Percentiles rank a stretch among this genome's conserved stretches.
phyloP scores from a whole-genome alignment of 2,113 vertebrate genomes.

The Chinchilla lanigera region DNA sequence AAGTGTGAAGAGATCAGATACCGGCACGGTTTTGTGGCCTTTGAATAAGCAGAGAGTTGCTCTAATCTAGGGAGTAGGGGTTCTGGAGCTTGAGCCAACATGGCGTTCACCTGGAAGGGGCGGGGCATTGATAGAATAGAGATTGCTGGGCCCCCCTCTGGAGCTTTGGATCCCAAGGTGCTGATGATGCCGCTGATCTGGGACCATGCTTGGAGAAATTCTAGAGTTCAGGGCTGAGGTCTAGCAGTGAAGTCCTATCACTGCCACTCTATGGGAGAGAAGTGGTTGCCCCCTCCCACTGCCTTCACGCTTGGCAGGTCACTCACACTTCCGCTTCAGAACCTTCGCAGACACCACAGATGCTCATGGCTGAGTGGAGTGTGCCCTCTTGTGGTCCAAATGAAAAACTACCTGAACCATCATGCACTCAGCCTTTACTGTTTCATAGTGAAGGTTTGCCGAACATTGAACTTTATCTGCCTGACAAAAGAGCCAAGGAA shows the following conservation, averaged over 20 bases:
- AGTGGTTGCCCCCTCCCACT: neutral
- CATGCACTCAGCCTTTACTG: neutral
- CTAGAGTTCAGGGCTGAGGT: neutral
- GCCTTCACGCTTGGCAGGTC: neutral
- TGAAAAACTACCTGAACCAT: slow-evolving; percentile 16
- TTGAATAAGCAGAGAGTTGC: neutral
- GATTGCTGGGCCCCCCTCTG: too few relatives aligned
- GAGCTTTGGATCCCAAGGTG: neutral
- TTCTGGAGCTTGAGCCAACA: neutral
- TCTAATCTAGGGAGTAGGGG: neutral
- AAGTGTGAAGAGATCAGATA: slow-evolving; percentile 30
- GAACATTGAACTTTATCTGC: neutral
- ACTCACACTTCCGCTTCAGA: neutral
- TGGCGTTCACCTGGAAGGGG: neutral
- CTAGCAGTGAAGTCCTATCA: neutral
- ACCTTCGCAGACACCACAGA: neutral
- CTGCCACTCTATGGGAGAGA: neutral
- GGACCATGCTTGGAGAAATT: neutral
- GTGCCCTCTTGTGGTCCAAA: slow-evolving; percentile 55
- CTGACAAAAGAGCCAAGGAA: neutral
- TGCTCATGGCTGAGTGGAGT: neutral
- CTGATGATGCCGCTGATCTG: neutral
- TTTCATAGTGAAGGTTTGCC: neutral
- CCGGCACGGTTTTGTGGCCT: neutral
- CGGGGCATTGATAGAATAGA: neutral